phyloP scores from a whole-genome alignment of 2,888 invertebrate genomes.

The Scaptomyza flava region DNA sequence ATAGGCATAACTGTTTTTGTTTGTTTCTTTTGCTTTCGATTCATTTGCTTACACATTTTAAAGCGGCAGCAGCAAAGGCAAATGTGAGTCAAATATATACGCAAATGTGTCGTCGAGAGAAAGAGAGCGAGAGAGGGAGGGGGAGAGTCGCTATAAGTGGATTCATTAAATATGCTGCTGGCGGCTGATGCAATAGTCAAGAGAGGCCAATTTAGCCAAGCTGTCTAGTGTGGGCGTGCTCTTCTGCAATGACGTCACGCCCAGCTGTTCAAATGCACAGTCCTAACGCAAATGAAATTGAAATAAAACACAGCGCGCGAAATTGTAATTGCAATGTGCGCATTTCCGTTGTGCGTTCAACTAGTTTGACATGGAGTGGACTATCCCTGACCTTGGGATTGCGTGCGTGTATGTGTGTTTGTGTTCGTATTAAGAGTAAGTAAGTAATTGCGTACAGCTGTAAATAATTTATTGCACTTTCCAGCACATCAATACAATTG shows the following conservation, averaged over 20 bases:
- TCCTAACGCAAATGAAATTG: conserved; percentile 19
- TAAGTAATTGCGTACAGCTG: conserved; percentile 39
- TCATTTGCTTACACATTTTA: conserved; percentile 19
- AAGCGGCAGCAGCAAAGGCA: conserved; percentile 46
- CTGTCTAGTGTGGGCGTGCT: conserved; percentile 16
- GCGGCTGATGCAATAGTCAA: conserved; percentile 53
- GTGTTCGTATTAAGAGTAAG: conserved; percentile 21
- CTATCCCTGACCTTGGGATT: conserved; percentile 40
- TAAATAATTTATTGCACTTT: conserved; percentile 50
- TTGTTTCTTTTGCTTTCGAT: conserved; percentile 14
- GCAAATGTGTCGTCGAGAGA: conserved; percentile 27
- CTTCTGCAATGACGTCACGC: conserved; percentile 37
- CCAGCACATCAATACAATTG: conserved; percentile 25
- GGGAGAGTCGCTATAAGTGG: conserved; percentile 19
- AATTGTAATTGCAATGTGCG: conserved; percentile 33
- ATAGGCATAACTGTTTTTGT: conserved; percentile 3
- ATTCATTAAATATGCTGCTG: conserved; percentile 20
- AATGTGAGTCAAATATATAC: conserved; percentile 70
- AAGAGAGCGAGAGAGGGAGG: conserved; percentile 1
- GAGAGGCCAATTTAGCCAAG: conserved; percentile 32
- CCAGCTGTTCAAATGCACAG: conserved; percentile 15
- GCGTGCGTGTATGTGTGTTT: background rate
- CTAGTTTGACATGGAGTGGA: conserved; percentile 11
- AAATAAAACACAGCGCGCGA: conserved; percentile 1
- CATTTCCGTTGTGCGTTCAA: conserved; percentile 29